Conservation (phyloP, 2,797 vertebrate genomes). For the Falco cherrug region DNA sequence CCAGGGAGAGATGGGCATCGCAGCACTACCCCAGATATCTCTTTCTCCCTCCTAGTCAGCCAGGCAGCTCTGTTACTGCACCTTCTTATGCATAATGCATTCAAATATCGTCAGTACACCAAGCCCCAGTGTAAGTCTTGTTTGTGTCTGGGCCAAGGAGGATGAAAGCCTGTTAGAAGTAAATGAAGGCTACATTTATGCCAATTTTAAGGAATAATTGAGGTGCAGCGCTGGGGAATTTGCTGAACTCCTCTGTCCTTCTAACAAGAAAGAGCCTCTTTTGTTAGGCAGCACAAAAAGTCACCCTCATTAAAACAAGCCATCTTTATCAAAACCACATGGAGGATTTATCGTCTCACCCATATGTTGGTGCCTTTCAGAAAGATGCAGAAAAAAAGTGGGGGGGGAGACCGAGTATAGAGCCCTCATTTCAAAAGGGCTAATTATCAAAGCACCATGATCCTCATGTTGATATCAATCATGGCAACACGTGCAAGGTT, state of each 20-base stretch:
- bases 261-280: background rate
- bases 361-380: background rate
- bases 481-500: background rate
- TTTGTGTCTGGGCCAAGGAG: conserved; percentile 46
- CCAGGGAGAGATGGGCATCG: background rate
- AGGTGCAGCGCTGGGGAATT: conserved; percentile 35
- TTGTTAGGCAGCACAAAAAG: background rate
- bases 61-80: background rate
- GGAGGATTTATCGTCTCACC: conserved; percentile 25
- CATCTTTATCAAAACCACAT: conserved; percentile 3
- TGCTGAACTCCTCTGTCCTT: conserved; percentile 21
- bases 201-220: conserved; percentile 47
- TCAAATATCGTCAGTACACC: background rate
- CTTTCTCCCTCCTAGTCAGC: background rate
- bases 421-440: background rate
- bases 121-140: background rate
- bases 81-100: background rate
- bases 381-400: background rate
- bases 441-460: background rate
- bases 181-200: conserved; percentile 20
- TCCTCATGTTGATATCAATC: background rate
- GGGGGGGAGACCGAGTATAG: background rate
- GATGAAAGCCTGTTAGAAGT: conserved; percentile 48
- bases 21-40: background rate
- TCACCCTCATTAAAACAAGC: background rate